Conservation (phyloP, 2,797 vertebrate genomes). For the Sebastes umbrosus region DNA sequence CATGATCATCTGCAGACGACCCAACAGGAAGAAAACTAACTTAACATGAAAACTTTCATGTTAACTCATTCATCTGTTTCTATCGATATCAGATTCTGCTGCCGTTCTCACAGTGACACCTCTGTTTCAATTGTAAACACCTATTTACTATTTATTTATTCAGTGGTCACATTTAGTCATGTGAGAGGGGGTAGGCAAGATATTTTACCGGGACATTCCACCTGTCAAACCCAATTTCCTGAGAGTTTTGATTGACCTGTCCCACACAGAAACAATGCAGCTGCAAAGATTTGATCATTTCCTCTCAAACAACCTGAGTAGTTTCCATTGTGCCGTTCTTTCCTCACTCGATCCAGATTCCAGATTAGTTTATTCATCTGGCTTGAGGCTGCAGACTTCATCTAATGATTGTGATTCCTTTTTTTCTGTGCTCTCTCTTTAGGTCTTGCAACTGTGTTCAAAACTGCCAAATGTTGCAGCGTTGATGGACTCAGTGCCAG, state of each 20-base stretch:
- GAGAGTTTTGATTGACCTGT: conserved; percentile 67
- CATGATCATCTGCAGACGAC: conserved; percentile 19
- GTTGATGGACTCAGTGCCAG: background rate
- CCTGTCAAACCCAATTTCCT: conserved; percentile 82
- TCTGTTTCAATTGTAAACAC: background rate
- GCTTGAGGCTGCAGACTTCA: background rate
- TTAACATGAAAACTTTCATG: background rate
- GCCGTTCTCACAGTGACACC: background rate
- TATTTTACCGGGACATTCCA: conserved; percentile 75
- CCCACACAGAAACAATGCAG: conserved; percentile 63
- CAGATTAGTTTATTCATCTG: background rate
- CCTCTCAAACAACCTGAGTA: background rate
- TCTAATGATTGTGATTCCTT: background rate
- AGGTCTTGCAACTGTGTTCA: background rate
- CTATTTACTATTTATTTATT: conserved; percentile 62
- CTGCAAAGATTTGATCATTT: conserved; percentile 34
- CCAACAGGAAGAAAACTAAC: background rate
- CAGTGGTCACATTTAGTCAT: conserved; percentile 40
- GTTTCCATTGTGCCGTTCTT: conserved; percentile 3
- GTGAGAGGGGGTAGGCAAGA: conserved; percentile 35
- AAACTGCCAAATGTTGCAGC: background rate
- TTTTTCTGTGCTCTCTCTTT: background rate
- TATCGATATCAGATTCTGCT: background rate
- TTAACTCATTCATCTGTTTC: background rate
- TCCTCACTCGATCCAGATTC: background rate